phyloP scores from a whole-genome alignment of 2,888 invertebrate species.

The Lithophane ornitopus region DNA sequence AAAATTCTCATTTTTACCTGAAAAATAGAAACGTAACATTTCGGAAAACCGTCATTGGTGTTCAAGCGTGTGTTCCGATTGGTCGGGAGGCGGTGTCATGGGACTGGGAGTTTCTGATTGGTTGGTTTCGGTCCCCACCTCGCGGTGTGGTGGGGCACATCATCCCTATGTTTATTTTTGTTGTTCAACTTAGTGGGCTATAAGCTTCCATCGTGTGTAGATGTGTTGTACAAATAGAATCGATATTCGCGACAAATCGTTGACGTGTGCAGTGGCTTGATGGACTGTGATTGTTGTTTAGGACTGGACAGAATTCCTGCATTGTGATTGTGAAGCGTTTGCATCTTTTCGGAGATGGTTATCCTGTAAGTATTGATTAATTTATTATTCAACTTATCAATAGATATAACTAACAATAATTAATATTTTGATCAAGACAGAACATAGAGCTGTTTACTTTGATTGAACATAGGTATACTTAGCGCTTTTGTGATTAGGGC shows the following conservation, averaged over 20 bases:
- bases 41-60: slow-evolving; percentile 78
- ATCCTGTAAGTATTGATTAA: slow-evolving; percentile 84
- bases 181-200: slow-evolving; percentile 87
- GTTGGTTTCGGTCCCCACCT: slow-evolving; percentile 75
- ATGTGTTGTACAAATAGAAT: slow-evolving; percentile 68
- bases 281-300: slow-evolving; percentile 72
- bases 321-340: slow-evolving; percentile 76
- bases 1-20: slow-evolving; percentile 82
- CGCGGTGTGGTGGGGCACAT: slow-evolving; percentile 77
- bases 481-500: not conserved
- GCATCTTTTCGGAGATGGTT: slow-evolving; percentile 85
- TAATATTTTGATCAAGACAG: not conserved
- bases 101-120: slow-evolving; percentile 72
- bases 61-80: slow-evolving; percentile 70
- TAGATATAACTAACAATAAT: not conserved
- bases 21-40: slow-evolving; percentile 75
- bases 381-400: not conserved
- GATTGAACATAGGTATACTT: not conserved
- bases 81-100: slow-evolving; percentile 81
- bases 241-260: slow-evolving; percentile 52
- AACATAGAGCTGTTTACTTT: not conserved
- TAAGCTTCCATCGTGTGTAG: slow-evolving; percentile 81
- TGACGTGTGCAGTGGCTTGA: slow-evolving; percentile 63
- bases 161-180: slow-evolving; percentile 90
- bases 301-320: slow-evolving; percentile 65